phyloP scores from a whole-genome alignment of 1,140 invertebrate species.

The Rhyzopertha dominica region DNA sequence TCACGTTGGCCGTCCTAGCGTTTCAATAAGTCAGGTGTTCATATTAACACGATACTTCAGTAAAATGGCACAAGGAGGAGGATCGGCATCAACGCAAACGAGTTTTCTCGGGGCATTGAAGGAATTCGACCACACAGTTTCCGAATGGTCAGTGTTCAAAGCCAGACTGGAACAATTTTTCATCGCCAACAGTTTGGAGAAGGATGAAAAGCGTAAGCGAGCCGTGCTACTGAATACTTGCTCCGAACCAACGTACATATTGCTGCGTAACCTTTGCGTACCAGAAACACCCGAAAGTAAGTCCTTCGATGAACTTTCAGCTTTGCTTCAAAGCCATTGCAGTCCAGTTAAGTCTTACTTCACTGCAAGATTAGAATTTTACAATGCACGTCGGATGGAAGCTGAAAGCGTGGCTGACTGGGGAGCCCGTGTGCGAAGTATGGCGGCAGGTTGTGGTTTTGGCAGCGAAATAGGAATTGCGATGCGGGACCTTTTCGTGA shows the following conservation, averaged over 20 bases:
- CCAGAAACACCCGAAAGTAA: slow-evolving; percentile 2
- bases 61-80: no score
- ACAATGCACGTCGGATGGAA: neutral
- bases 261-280: slow-evolving; percentile 3
- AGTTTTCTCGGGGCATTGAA: neutral
- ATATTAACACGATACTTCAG: no score
- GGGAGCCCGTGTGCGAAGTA: slow-evolving; percentile 11
- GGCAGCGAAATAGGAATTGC: slow-evolving; percentile 3
- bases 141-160: slow-evolving; percentile 2
- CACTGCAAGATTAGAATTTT: slow-evolving; percentile 13
- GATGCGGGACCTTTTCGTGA: slow-evolving; percentile 15
- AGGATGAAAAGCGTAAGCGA: neutral
- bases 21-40: no score
- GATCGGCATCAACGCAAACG: no score
- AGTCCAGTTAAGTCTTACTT: slow-evolving; percentile 15
- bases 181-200: slow-evolving; percentile 4
- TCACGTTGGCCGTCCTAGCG: no score
- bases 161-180: slow-evolving; percentile 9
- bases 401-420: slow-evolving; percentile 11
- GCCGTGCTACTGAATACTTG: slow-evolving; percentile 7
- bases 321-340: slow-evolving; percentile 1
- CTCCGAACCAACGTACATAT: neutral
- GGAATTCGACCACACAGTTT: neutral
- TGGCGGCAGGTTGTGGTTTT: slow-evolving; percentile 12
- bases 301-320: slow-evolving; percentile 1